Percentiles rank a stretch among this genome's conserved stretches.
Conservation (phyloP, 2,113 vertebrate genomes). For the Panthera leo region DNA sequence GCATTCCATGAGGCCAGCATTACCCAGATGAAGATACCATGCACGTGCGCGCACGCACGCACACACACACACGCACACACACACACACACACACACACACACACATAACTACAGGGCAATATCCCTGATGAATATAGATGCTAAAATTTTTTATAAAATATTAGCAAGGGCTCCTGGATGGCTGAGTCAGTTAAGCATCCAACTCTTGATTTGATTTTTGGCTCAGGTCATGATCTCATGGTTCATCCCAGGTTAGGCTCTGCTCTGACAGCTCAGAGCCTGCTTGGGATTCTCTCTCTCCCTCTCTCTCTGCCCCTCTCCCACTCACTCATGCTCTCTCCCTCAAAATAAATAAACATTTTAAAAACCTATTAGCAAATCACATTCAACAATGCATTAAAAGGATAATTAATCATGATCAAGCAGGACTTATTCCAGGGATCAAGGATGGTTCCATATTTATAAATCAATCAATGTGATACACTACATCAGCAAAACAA, state of each 20-base stretch:
- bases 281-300: too few species aligned
- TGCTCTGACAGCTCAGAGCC: too few species aligned
- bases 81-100: not conserved
- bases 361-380: too few species aligned
- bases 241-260: too few species aligned
- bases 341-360: too few species aligned
- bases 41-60: too few species aligned
- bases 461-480: not conserved
- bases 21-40: not conserved
- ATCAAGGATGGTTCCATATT: not conserved
- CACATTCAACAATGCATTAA: not conserved
- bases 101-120: not conserved
- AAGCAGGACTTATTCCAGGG: not conserved
- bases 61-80: not conserved
- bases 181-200: too few species aligned
- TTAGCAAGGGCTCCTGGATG: not conserved
- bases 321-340: too few species aligned
- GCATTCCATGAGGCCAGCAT: not conserved
- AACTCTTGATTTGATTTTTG: too few species aligned
- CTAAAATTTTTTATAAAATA: not conserved
- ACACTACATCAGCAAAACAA: not conserved
- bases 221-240: too few species aligned
- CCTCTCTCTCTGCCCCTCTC: too few species aligned
- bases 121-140: not conserved
- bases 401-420: not conserved